These are phyloP conservation scores for Cercopithecus mona DNA, from an alignment of 2,113 vertebrate species.

Conservation along the genomic window DNA sequence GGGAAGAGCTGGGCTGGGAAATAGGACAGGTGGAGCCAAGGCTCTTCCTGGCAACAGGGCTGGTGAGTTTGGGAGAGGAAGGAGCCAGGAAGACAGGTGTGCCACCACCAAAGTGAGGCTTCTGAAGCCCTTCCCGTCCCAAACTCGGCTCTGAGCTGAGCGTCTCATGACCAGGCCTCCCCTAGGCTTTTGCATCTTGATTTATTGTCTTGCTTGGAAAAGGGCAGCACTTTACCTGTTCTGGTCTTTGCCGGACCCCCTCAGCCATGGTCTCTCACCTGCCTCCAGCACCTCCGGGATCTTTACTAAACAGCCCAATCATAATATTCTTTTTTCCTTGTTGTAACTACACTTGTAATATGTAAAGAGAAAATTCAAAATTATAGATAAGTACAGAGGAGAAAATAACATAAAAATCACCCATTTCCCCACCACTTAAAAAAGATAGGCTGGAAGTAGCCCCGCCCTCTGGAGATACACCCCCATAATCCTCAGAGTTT, in stretches of 20 bases:
- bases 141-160: background rate
- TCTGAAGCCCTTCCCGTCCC: background rate
- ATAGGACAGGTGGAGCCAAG: too few relatives aligned
- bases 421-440: background rate
- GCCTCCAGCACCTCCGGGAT: background rate
- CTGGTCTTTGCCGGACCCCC: background rate
- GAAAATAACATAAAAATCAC: background rate
- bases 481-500: accelerated
- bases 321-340: background rate
- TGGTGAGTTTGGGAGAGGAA: background rate
- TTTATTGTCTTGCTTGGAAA: background rate
- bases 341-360: background rate
- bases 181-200: background rate
- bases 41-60: background rate
- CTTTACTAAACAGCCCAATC: background rate
- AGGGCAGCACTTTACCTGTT: background rate
- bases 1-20: background rate
- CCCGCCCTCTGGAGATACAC: background rate
- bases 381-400: background rate
- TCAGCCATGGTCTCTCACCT: background rate
- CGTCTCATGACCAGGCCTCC: background rate
- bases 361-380: background rate
- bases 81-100: background rate
- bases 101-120: background rate
- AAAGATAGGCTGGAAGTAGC: background rate